phyloP scores from a whole-genome alignment of 2,888 invertebrate genomes.

The Rhingia campestris region DNA sequence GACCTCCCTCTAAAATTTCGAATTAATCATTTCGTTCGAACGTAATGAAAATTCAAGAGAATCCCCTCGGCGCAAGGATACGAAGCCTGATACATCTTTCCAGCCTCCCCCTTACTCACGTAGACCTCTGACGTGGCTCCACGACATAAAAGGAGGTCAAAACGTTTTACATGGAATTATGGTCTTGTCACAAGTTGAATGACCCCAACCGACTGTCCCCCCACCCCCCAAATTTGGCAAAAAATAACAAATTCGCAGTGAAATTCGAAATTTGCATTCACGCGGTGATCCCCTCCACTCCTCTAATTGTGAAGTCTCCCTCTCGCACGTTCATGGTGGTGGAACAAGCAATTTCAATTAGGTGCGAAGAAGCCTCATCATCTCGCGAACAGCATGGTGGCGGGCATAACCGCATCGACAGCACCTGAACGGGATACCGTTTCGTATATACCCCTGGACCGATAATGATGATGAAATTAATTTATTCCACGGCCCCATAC shows the following conservation, averaged over 20 bases:
- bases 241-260: constrained; percentile 59
- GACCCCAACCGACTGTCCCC: constrained; percentile 15
- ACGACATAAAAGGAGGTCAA: constrained; percentile 60
- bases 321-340: not conserved
- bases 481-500: constrained; percentile 51
- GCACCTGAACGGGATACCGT: constrained; percentile 33
- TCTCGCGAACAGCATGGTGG: constrained; percentile 24
- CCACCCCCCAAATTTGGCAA: constrained; percentile 42
- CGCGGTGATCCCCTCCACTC: constrained; percentile 34
- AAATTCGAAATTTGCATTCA: constrained; percentile 60
- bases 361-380: constrained; percentile 67
- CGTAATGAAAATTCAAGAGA: constrained; percentile 41
- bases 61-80: constrained; percentile 20
- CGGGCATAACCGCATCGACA: constrained; percentile 6
- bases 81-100: constrained; percentile 9
- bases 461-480: constrained; percentile 65
- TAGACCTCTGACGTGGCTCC: constrained; percentile 3
- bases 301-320: constrained; percentile 6
- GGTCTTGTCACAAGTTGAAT: constrained; percentile 48
- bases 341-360: constrained; percentile 73
- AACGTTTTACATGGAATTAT: constrained; percentile 53
- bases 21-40: constrained; percentile 66
- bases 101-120: not conserved
- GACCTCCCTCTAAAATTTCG: constrained; percentile 52
- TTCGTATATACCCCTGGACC: constrained; percentile 30